A percentile compares a stretch with the other conserved stretches of the same genome.
Evolutionary conservation across 1,140 invertebrate species (phyloP).

Genomic region (Prorops nasuta): DNA sequence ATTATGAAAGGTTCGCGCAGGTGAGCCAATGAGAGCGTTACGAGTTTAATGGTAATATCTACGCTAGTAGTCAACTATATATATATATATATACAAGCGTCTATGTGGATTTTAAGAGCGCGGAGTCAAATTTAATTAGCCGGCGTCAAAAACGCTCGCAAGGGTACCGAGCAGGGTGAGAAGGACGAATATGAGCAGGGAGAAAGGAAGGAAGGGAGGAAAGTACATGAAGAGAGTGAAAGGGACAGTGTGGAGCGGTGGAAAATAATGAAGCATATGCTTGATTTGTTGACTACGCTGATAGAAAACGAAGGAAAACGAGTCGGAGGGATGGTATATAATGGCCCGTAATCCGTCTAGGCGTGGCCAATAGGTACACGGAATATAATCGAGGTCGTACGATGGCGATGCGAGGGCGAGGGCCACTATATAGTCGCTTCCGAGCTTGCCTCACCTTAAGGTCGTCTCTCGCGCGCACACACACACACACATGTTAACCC

Average conservation of each 20-base stretch:
- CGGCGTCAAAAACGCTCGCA: constrained; percentile 31
- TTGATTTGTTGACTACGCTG: constrained; percentile 31
- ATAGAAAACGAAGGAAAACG: no score
- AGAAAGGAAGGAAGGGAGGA: no score
- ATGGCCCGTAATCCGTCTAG: constrained; percentile 53
- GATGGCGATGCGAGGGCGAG: constrained; percentile 7
- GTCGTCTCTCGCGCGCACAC: constrained; percentile 32
- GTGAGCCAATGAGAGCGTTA: no score
- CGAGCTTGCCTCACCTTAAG: constrained; percentile 35
- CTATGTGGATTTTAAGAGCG: no score
- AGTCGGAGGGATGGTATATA: no score
- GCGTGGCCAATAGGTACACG: constrained; percentile 19
- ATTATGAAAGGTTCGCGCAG: no score
- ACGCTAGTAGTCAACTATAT: no score
- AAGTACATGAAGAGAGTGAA: no score
- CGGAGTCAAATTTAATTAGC: constrained; percentile 28
- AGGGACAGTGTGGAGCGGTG: constrained; percentile 22
- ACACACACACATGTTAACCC: constrained; percentile 16
- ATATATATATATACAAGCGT: no score
- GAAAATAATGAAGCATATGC: constrained; percentile 50
- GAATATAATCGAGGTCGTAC: constrained; percentile 23
- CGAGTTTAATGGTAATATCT: no score
- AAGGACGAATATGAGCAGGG: no score
- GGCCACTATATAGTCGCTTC: constrained; percentile 33
- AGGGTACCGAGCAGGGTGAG: no score